Evolutionary conservation across 2,888 invertebrate genomes (phyloP).

Genomic region (Carabus problematicus): DNA sequence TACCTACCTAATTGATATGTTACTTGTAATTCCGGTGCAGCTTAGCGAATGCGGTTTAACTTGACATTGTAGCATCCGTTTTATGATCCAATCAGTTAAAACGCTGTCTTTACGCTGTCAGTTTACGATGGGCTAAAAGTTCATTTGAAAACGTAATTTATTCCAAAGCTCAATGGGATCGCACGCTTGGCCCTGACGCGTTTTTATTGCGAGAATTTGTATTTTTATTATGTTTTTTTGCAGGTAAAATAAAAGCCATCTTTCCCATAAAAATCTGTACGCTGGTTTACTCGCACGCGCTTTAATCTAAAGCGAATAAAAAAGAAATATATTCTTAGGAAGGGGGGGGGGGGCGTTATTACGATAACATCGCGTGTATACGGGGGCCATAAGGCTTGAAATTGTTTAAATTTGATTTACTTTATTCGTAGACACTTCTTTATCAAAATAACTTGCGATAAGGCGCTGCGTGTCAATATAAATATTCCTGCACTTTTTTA

Average conservation of each 20-base stretch:
- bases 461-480: neutral
- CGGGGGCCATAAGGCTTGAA: neutral
- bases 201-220: slow-evolving; percentile 11
- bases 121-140: slow-evolving; percentile 4
- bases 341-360: no score
- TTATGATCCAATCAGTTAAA: slow-evolving; percentile 25
- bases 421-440: neutral
- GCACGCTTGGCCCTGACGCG: slow-evolving; percentile 1
- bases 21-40: slow-evolving; percentile 1
- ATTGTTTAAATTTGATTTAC: slow-evolving; percentile 4
- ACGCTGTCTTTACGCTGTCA: neutral
- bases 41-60: neutral
- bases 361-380: neutral
- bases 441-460: slow-evolving; percentile 11
- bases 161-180: no score
- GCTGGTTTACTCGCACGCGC: slow-evolving; percentile 27
- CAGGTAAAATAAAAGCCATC: slow-evolving; percentile 32
- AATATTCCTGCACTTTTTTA: no score
- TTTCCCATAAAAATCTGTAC: slow-evolving; percentile 31
- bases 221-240: slow-evolving; percentile 23
- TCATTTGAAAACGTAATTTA: no score
- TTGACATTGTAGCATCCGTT: slow-evolving; percentile 4
- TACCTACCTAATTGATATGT: neutral
- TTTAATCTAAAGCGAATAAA: slow-evolving; percentile 31
- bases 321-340: slow-evolving; percentile 15